Evolutionary conservation across 2,888 invertebrate species (phyloP).

Genomic region (Agonopterix arenella): DNA sequence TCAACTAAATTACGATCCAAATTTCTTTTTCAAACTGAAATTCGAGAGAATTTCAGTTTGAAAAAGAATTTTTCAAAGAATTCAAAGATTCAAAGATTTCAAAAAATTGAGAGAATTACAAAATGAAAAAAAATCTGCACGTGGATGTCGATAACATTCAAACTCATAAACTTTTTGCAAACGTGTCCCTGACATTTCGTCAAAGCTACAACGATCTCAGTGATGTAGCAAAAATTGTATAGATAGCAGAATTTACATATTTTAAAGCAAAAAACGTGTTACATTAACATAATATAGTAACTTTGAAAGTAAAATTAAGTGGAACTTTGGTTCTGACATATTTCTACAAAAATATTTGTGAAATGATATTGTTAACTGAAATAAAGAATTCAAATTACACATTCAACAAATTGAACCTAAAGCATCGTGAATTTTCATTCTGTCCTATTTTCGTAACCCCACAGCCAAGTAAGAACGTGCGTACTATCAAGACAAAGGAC

Average conservation of each 20-base stretch:
- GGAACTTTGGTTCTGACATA: no score
- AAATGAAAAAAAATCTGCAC: not conserved
- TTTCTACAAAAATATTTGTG: no score
- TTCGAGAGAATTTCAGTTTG: no score
- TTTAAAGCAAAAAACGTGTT: not conserved
- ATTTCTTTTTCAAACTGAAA: not conserved
- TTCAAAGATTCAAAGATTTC: no score
- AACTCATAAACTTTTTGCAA: slow-evolving; percentile 17
- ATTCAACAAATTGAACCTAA: no score
- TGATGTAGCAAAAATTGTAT: slow-evolving; percentile 1
- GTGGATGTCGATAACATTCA: slow-evolving; percentile 12
- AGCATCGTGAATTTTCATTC: no score
- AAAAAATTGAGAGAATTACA: not conserved
- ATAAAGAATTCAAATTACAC: no score
- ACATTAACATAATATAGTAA: no score
- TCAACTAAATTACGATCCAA: slow-evolving; percentile 6
- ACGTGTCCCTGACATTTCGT: slow-evolving; percentile 34
- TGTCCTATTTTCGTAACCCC: not conserved
- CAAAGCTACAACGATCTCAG: slow-evolving; percentile 14
- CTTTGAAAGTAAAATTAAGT: no score
- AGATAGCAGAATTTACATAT: not conserved
- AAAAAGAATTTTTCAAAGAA: no score
- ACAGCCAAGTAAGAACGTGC: slow-evolving; percentile 2
- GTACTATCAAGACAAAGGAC: slow-evolving; percentile 16
- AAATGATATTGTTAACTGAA: no score